These are phyloP conservation scores for Hypomesus transpacificus DNA, from an alignment of 2,113 vertebrate genomes.

Conservation along the genomic window DNA sequence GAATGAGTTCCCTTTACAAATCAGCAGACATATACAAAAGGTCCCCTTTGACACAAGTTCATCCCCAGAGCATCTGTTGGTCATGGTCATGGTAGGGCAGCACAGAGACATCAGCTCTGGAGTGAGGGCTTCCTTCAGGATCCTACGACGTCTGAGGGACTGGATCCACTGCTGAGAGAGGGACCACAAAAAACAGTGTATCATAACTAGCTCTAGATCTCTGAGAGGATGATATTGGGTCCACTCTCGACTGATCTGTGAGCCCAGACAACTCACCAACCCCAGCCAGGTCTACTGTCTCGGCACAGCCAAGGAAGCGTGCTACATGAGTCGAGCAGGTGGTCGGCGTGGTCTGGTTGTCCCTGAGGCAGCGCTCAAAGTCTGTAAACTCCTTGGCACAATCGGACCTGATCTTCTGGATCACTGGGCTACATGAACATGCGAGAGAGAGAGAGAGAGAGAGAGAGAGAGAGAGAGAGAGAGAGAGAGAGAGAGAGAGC, in stretches of 20 bases:
- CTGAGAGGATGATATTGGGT: too few relatives aligned
- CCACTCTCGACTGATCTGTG: neutral
- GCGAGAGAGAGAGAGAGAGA: neutral
- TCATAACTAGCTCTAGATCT: too few relatives aligned
- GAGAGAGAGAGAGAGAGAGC: neutral
- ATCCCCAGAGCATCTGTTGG: conserved; percentile 1
- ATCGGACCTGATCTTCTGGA: conserved; percentile 81
- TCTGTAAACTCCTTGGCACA: conserved; percentile 79
- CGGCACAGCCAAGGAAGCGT: conserved; percentile 82
- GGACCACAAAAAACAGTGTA: neutral
- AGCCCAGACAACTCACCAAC: conserved; percentile 54
- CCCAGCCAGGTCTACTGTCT: conserved; percentile 74
- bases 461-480: neutral
- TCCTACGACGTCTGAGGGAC: conserved; percentile 55
- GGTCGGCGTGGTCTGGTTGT: conserved; percentile 70
- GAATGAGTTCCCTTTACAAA: too few relatives aligned
- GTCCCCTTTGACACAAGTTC: too few relatives aligned
- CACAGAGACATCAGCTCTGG: conserved; percentile 1
- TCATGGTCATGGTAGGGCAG: conserved; percentile 5
- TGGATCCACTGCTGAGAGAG: conserved; percentile 41
- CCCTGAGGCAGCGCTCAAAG: conserved; percentile 84
- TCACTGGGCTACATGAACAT: conserved; percentile 74
- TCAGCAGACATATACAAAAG: too few relatives aligned
- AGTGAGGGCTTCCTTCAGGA: neutral
- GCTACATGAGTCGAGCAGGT: conserved; percentile 77